Base-by-base conservation (phyloP, 2,113 vertebrate genomes). In the Vireo altiloquus region DNA sequence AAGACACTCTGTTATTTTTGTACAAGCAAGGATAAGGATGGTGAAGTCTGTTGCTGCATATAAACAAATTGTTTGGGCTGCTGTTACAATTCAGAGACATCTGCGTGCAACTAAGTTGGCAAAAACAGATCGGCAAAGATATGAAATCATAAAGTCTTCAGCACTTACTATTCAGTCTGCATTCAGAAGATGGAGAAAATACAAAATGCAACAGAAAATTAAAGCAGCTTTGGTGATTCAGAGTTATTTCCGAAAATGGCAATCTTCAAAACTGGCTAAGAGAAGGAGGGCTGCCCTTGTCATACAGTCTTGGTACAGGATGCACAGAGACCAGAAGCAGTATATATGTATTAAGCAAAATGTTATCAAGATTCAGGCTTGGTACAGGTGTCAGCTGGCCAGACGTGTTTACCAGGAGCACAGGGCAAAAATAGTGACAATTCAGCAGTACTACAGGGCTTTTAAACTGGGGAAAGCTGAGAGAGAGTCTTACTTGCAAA, bases 291-390 rank as follows among this genome's bases (percentile, higher is more conserved):
- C 99, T 35, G 98, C 98, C 33, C 7, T 99, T 35, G 85, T 92
- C 74, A 98, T 99, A 86, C 99, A 99, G 85, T 95, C 99, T 10
- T 99, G 98, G 98, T 99, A 98, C 31, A 97, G 98, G 64, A 98
- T 96, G 98, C 89, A 88, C 46, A 96, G 70, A 87, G 92, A 96
- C 35, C 64, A 49, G 59, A 96, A 39, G 40, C 89, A 50, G 8
- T 98, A 98, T 49, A n/a, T 81, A 21, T 13, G 1, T 13, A 6
- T 97, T 33, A 96, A 88, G 30, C 71, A 70, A 52, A 97, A 79
- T 31, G 27, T 96, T 60, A 46, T 98, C 44, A 81, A 90, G 78
- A 97, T 98, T 84, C 98, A 98, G 76, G 91, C 98, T 53, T 96
- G 96, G 89, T 97, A 97, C 77, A 97, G 97, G 63, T 82, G 98